Conservation (phyloP, 1,140 invertebrate genomes). For the Agraylea sexmaculata region DNA sequence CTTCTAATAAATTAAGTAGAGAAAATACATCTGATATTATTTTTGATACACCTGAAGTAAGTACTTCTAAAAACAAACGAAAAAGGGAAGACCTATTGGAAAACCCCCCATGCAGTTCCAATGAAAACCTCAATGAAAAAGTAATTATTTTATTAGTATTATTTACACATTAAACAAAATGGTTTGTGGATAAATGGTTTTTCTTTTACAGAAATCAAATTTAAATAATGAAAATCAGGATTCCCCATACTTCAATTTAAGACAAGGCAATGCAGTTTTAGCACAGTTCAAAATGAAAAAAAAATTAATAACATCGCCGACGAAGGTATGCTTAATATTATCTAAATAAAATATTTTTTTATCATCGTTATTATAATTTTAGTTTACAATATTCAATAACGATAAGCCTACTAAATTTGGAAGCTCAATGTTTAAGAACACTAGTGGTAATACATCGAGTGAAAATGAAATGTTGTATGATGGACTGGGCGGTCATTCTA, state of each 20-base stretch:
- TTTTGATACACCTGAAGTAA: too few species aligned
- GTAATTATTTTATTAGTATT: too few species aligned
- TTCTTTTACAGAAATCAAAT: conserved; percentile 11
- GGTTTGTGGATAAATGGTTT: conserved; percentile 1
- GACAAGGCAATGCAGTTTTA: conserved; percentile 10
- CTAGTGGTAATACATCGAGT: too few species aligned
- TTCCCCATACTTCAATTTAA: conserved; percentile 15
- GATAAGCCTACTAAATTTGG: conserved; percentile 10
- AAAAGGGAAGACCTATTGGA: too few species aligned
- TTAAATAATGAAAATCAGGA: conserved; percentile 9
- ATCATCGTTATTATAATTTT: neutral
- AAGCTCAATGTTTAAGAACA: too few species aligned
- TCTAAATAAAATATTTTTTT: neutral
- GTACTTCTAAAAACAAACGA: too few species aligned
- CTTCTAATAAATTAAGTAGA: too few species aligned
- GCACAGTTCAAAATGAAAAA: conserved; percentile 6
- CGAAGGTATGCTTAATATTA: conserved; percentile 3
- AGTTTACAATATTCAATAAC: conserved; percentile 3
- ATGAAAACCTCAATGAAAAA: too few species aligned
- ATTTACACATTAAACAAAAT: too few species aligned
- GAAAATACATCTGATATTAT: too few species aligned
- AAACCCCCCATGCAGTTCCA: too few species aligned
- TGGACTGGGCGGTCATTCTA: conserved; percentile 33
- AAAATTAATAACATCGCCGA: neutral
- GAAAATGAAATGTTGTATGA: conserved; percentile 30